A percentile compares a stretch with the other conserved stretches of the same genome.
Evolutionary conservation across 2,113 vertebrate genomes (phyloP).

Genomic region (Condylura cristata): DNA sequence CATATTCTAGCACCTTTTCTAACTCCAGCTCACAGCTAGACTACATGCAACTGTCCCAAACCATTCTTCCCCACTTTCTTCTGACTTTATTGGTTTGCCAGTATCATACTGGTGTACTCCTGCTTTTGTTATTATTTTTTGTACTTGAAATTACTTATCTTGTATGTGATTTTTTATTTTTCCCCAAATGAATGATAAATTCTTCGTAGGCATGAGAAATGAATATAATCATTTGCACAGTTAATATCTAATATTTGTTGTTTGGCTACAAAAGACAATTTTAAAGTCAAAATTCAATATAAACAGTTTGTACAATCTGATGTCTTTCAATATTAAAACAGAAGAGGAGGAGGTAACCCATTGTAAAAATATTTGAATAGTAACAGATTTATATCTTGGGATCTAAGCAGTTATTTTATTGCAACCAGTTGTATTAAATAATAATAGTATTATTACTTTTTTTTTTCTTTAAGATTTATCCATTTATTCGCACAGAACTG

Average conservation of each 20-base stretch:
- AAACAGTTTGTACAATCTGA: background rate
- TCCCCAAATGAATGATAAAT: background rate
- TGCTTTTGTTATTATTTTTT: background rate
- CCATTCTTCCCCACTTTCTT: background rate
- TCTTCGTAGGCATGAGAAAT: background rate
- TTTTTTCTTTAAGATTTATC: too few relatives aligned
- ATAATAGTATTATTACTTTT: background rate
- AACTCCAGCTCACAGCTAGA: background rate
- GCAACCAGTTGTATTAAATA: background rate
- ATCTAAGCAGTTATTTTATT: constrained; percentile 22
- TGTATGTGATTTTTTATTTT: background rate
- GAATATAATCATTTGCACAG: background rate
- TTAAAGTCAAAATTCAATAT: background rate
- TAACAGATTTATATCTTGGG: background rate
- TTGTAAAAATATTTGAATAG: background rate
- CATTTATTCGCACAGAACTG: too few relatives aligned
- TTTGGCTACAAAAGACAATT: background rate
- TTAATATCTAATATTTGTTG: background rate
- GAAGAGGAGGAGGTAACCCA: background rate
- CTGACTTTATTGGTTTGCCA: background rate
- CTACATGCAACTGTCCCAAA: background rate
- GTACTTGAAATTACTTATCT: background rate
- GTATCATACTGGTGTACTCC: background rate
- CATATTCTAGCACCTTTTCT: background rate
- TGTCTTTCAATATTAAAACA: background rate